Evolutionary conservation across 2,888 invertebrate species (phyloP).

Genomic region (Pyrgus malvae): DNA sequence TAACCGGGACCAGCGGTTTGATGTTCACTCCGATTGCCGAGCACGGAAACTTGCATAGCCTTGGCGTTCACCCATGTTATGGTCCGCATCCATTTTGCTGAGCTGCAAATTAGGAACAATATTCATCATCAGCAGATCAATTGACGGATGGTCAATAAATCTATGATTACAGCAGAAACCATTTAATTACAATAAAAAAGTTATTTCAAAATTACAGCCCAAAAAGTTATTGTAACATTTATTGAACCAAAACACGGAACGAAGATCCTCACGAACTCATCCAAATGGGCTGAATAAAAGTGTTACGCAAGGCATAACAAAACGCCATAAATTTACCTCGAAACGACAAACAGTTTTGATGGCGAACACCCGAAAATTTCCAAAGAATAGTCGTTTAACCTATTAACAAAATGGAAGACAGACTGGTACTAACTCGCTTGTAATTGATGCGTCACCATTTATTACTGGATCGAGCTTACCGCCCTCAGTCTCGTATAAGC

Average conservation of each 20-base stretch:
- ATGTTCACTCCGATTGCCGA: too few relatives aligned
- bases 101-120: too few relatives aligned
- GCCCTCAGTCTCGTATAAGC: conserved; percentile 38
- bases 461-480: conserved; percentile 51
- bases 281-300: neutral
- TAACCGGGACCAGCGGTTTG: too few relatives aligned
- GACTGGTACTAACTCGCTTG: conserved; percentile 40
- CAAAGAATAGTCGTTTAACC: conserved; percentile 33
- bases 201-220: too few relatives aligned
- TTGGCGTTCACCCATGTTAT: too few relatives aligned
- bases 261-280: neutral
- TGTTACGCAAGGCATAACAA: neutral
- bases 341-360: conserved; percentile 6
- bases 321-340: neutral
- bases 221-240: neutral
- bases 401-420: conserved; percentile 35
- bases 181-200: too few relatives aligned
- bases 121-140: too few relatives aligned
- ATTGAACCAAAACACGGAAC: neutral
- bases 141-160: too few relatives aligned
- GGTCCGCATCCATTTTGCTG: too few relatives aligned
- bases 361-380: conserved; percentile 30
- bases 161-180: too few relatives aligned
- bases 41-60: too few relatives aligned
- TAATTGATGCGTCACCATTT: conserved; percentile 56